These are phyloP conservation scores for Drosophila sp. DNA, from an alignment of 1,140 invertebrate species.

Conservation along the genomic window DNA sequence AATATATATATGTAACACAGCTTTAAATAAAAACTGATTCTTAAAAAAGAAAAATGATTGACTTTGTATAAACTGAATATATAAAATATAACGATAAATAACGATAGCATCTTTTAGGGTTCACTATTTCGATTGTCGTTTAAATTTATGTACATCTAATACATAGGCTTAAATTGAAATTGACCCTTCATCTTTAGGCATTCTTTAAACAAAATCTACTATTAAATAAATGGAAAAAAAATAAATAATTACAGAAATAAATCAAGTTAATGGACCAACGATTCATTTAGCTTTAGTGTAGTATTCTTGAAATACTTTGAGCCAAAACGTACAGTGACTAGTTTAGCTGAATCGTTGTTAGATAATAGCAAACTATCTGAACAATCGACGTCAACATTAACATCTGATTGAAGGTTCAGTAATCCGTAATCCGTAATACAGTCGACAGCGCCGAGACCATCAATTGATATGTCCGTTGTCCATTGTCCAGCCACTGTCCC, in stretches of 20 bases:
- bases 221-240: neutral
- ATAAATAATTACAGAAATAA: neutral
- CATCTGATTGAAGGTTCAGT: slow-evolving; percentile 17
- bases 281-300: slow-evolving; percentile 23
- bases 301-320: slow-evolving; percentile 31
- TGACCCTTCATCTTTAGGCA: no score
- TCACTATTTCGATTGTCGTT: no score
- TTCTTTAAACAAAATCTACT: no score
- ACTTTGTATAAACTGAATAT: no score
- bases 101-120: no score
- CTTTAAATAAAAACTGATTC: no score
- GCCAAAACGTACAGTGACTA: slow-evolving; percentile 13
- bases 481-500: neutral
- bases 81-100: no score
- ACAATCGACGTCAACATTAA: slow-evolving; percentile 21
- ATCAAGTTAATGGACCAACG: slow-evolving; percentile 32
- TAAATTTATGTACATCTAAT: no score
- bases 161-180: no score
- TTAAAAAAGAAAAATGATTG: no score
- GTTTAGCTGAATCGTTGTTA: slow-evolving; percentile 1
- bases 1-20: no score
- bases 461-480: slow-evolving; percentile 23
- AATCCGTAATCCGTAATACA: slow-evolving; percentile 37
- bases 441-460: slow-evolving; percentile 15
- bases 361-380: slow-evolving; percentile 23